Conservation (phyloP, 2,113 vertebrate species). For the Protobothrops flavoviridis region DNA sequence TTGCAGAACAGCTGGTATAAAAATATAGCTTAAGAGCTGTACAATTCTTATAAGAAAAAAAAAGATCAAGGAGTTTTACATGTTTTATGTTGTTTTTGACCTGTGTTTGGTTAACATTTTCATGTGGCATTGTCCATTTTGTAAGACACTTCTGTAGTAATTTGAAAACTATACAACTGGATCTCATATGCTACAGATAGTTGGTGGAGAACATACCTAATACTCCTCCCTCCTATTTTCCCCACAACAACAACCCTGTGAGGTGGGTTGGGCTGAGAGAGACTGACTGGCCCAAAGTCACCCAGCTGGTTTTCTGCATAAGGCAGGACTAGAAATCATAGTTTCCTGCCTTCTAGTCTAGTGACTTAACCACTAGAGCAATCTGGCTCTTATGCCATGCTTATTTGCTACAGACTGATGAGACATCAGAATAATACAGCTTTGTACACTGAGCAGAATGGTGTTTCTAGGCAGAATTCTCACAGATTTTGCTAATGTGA, state of each 20-base stretch:
- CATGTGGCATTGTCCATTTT: neutral
- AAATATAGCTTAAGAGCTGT: neutral
- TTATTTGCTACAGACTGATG: neutral
- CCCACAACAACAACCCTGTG: neutral
- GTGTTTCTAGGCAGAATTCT: neutral
- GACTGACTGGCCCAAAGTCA: neutral
- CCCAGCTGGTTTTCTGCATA: neutral
- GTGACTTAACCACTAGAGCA: neutral
- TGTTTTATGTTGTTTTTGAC: neutral
- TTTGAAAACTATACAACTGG: neutral
- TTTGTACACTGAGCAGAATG: neutral
- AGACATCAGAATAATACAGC: neutral
- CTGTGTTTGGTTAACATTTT: neutral
- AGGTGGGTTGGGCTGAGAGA: neutral
- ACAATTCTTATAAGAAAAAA: neutral
- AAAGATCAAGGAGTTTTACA: neutral
- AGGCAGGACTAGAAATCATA: neutral
- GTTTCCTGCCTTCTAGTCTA: neutral
- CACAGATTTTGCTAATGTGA: neutral
- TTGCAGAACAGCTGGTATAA: neutral
- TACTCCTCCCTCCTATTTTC: neutral
- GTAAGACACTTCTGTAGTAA: neutral
- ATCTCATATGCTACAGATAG: neutral
- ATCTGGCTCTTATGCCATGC: neutral
- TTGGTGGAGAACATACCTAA: neutral